Conservation (phyloP, 1,140 invertebrate genomes). For the Polypedilum vanderplanki region DNA sequence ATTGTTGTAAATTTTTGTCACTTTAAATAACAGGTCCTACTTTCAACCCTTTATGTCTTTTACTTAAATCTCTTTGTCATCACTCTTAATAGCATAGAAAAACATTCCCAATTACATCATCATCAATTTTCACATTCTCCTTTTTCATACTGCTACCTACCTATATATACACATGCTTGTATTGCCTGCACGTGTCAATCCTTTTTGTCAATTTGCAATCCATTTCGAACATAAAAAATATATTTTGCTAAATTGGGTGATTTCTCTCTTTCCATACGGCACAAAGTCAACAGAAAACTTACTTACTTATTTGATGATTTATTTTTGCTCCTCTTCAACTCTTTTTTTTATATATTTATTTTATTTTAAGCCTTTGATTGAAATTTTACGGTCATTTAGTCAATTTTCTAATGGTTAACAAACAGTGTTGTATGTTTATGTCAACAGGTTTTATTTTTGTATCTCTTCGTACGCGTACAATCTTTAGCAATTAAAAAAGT, state of each 20-base stretch:
- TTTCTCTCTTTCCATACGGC: neutral
- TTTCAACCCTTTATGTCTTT: neutral
- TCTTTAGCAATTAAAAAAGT: neutral
- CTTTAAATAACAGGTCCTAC: neutral
- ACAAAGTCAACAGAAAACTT: conserved; percentile 6
- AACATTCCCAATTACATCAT: conserved; percentile 19
- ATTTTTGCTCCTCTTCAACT: neutral
- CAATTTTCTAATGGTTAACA: conserved; percentile 23
- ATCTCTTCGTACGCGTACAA: neutral
- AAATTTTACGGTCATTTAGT: conserved; percentile 22
- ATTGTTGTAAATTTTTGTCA: neutral
- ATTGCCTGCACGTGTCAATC: conserved; percentile 24
- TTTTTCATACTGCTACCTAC: neutral
- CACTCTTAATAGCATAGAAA: neutral
- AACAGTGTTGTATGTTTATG: neutral
- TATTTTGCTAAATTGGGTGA: conserved; percentile 23
- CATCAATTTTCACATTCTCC: neutral
- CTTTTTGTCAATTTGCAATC: conserved; percentile 4
- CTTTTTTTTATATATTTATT: conserved; percentile 14
- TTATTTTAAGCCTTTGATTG: conserved; percentile 25
- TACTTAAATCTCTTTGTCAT: neutral
- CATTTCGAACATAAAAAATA: neutral
- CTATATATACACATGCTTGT: too few relatives aligned
- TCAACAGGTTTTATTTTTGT: neutral
- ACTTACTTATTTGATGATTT: conserved; percentile 8